Percentiles rank a stretch among this genome's conserved stretches.
Evolutionary conservation across 2,888 invertebrate species (phyloP).

Genomic region (Drosophila setosimentum): DNA sequence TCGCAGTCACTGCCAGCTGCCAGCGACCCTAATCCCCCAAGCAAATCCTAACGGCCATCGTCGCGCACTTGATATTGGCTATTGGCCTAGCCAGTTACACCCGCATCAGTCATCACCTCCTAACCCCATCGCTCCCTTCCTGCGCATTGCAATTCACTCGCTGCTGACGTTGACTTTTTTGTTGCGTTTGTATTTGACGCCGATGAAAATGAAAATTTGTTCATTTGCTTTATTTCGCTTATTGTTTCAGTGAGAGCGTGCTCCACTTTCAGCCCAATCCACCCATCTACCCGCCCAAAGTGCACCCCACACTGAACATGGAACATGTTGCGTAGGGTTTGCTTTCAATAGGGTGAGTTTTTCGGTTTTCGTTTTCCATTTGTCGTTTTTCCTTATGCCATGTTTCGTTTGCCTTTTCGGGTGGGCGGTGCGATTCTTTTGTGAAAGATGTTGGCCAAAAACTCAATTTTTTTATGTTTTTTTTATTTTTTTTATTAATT

Average conservation of each 20-base stretch:
- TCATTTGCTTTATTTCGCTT: constrained; percentile 48
- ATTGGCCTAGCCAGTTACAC: constrained; percentile 63
- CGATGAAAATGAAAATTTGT: constrained; percentile 56
- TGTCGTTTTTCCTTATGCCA: constrained; percentile 12
- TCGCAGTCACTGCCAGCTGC: constrained; percentile 16
- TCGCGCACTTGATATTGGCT: constrained; percentile 74
- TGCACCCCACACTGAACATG: constrained; percentile 54
- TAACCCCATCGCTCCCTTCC: background rate
- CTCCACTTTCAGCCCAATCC: constrained; percentile 63
- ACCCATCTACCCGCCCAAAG: constrained; percentile 3
- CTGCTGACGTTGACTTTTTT: constrained; percentile 23
- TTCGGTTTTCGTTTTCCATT: constrained; percentile 12
- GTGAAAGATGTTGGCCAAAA: constrained; percentile 31
- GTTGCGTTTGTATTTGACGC: constrained; percentile 35
- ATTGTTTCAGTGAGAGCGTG: constrained; percentile 44
- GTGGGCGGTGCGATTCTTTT: background rate
- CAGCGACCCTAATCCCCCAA: constrained; percentile 51
- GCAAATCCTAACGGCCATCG: constrained; percentile 55
- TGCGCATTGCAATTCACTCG: constrained; percentile 5
- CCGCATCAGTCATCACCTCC: constrained; percentile 10
- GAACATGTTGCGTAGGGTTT: constrained; percentile 79
- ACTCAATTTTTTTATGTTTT: background rate
- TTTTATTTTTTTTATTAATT: background rate
- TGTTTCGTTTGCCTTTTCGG: constrained; percentile 21
- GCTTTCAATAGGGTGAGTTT: constrained; percentile 42